Conservation (phyloP, 2,888 invertebrate genomes). For the Pachycephus smyrnensis region DNA sequence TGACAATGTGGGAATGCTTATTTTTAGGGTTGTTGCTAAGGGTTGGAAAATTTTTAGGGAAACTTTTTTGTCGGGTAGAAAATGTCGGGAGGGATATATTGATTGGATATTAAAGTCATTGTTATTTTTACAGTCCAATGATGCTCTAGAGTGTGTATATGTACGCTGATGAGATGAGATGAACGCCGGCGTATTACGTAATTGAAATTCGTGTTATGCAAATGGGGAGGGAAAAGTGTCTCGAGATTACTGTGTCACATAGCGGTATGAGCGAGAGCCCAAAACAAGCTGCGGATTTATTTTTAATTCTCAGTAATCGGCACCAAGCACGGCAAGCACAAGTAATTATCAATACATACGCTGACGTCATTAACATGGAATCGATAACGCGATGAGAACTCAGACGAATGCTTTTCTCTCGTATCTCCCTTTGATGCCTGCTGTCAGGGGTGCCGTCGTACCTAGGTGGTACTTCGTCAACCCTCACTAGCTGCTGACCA, state of each 20-base stretch:
- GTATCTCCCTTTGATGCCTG: neutral
- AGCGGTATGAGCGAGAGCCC: neutral
- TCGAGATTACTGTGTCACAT: neutral
- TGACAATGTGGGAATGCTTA: neutral
- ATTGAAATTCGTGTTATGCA: constrained; percentile 7
- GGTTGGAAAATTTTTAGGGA: neutral
- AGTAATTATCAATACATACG: neutral
- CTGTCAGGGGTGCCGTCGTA: neutral
- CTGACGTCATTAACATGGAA: neutral
- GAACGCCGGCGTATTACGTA: constrained; percentile 1
- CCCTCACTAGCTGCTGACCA: neutral
- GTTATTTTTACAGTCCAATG: neutral
- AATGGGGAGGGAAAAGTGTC: neutral
- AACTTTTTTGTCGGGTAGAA: neutral
- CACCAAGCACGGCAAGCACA: neutral
- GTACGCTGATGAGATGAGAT: neutral
- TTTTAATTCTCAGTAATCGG: neutral
- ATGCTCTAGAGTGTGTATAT: neutral
- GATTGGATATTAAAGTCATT: neutral
- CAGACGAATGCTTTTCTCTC: neutral
- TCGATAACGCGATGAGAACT: neutral
- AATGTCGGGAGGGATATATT: neutral
- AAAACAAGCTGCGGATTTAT: neutral
- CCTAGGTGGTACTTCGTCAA: neutral
- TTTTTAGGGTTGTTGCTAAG: neutral